Evolutionary conservation across 2,113 vertebrate genomes (phyloP).

Genomic region (Lepus americanus): DNA sequence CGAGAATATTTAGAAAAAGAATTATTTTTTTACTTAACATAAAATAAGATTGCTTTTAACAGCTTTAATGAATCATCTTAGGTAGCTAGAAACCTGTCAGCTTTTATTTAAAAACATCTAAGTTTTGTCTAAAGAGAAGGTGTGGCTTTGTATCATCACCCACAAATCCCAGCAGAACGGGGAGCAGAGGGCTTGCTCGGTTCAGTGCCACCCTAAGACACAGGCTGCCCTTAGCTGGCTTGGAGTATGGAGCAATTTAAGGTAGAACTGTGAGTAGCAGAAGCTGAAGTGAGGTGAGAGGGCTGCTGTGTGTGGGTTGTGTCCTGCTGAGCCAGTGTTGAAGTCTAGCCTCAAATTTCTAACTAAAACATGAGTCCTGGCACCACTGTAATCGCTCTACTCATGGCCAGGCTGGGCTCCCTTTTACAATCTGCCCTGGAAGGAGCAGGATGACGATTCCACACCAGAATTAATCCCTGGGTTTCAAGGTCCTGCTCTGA

Average conservation of each 20-base stretch:
- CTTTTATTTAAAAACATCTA: not conserved
- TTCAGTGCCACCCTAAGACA: not conserved
- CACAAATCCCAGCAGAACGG: not conserved
- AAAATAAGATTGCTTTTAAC: not conserved
- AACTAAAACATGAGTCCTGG: not conserved
- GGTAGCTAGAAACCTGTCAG: not conserved
- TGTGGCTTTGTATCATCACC: not conserved
- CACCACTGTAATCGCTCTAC: too few species aligned
- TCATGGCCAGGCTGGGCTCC: not conserved
- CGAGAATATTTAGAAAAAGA: not conserved
- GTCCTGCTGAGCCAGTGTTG: not conserved
- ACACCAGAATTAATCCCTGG: too few species aligned
- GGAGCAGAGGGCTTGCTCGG: not conserved
- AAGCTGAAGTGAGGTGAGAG: not conserved
- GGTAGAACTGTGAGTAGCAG: not conserved
- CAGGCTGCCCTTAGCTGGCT: too few species aligned
- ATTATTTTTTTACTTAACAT: not conserved
- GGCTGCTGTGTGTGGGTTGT: not conserved
- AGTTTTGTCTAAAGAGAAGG: not conserved
- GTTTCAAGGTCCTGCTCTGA: not conserved
- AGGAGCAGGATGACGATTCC: not conserved
- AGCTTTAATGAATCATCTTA: not conserved
- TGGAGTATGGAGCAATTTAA: too few species aligned
- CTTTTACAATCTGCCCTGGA: not conserved
- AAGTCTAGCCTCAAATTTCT: not conserved